Evolutionary conservation across 1,140 invertebrate species (phyloP), one percentile per base, ranked within the genome.

Genomic region (Babylonia areolata): DNA sequence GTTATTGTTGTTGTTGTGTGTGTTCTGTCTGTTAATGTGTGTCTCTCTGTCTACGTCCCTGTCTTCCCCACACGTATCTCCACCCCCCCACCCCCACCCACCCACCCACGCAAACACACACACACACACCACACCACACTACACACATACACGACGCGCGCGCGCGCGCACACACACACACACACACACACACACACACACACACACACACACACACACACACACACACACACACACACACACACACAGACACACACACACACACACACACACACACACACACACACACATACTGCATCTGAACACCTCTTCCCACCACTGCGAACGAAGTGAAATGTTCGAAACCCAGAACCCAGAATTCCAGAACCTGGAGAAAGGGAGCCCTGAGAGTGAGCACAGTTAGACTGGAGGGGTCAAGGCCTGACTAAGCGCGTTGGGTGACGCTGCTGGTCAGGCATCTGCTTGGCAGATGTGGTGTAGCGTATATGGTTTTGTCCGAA

Each of bases 201-300:
- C 20, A 23, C 58, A 64, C 0, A 23, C 58, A 64, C 28, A 64
- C 58, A n/a, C 58, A 64, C 9, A 64, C 58, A n/a, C 58, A 64
- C 9, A 2, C 58, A n/a, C 58, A 11, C 58, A n/a, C 58, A 11
- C 58, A 64, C 9, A n/a, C 58, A 64, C 58, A 11, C 58, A 64
- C 58, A 28, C 58, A 64, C 58, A 23, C 58, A 28, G 9, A 64
- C 58, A 64, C 58, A 28, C 58, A 64, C 58, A 64, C 58, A 64
- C 58, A 64, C 58, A 64, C 58, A 64, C 58, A 64, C 58, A 64
- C 58, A 64, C 58, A 64, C 58, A 64, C 58, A 64, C 58, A 64
- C 58, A 64, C 58, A 64, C 58, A 64, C 58, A 64, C 58, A 64
- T 28, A 64, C 58, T 9, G 58, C 23, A 64, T 64, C 3, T 3